phyloP scores from a whole-genome alignment of 1,140 invertebrate species.

The Drosophila quadrilineata region DNA sequence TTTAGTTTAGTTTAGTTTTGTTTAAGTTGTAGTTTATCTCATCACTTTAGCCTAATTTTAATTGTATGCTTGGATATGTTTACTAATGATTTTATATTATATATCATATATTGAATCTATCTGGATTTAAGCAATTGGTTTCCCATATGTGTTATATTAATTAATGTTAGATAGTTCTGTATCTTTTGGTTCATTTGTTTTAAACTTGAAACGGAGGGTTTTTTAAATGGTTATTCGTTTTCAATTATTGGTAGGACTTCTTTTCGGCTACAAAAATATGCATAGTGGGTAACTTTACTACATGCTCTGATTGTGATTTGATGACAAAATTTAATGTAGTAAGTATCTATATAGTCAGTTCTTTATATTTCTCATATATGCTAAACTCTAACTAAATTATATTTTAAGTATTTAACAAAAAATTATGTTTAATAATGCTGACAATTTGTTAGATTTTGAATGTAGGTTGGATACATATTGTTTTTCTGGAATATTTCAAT shows the following conservation, averaged over 20 bases:
- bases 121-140: slow-evolving; percentile 43
- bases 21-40: slow-evolving; percentile 7
- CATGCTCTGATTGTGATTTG: slow-evolving; percentile 46
- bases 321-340: slow-evolving; percentile 37
- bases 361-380: background rate
- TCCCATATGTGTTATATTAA: no score
- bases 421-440: slow-evolving; percentile 25
- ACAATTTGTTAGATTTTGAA: background rate
- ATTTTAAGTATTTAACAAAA: slow-evolving; percentile 16
- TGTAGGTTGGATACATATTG: background rate
- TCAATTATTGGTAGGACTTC: slow-evolving; percentile 58
- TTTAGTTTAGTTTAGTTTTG: no score
- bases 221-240: slow-evolving; percentile 58
- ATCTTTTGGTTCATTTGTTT: slow-evolving; percentile 76
- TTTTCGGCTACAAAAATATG: slow-evolving; percentile 63
- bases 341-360: slow-evolving; percentile 42
- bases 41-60: slow-evolving; percentile 33
- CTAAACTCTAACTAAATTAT: slow-evolving; percentile 16
- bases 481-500: slow-evolving; percentile 14
- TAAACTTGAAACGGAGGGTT: slow-evolving; percentile 78
- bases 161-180: no score
- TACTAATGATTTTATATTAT: slow-evolving; percentile 35
- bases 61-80: slow-evolving; percentile 36
- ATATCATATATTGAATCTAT: background rate
- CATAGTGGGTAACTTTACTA: slow-evolving; percentile 50